Evolutionary conservation across 2,888 invertebrate species (phyloP).

Genomic region (Watsonalla cultraria): DNA sequence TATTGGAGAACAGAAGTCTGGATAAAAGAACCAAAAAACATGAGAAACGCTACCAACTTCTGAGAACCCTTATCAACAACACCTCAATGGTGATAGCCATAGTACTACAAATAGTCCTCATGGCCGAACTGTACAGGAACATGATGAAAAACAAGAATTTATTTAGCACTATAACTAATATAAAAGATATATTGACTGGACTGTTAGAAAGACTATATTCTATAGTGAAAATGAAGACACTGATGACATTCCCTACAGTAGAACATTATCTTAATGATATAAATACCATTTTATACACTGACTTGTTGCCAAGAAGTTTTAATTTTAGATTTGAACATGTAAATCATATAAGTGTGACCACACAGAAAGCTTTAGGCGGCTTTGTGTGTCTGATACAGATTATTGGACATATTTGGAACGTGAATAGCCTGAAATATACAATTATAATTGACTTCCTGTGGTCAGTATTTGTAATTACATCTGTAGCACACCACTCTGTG

Average conservation of each 20-base stretch:
- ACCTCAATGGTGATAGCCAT: slow-evolving; percentile 51
- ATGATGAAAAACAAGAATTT: slow-evolving; percentile 50
- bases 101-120: slow-evolving; percentile 50
- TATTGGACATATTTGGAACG: slow-evolving; percentile 57
- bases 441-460: slow-evolving; percentile 61
- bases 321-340: slow-evolving; percentile 38
- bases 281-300: slow-evolving; percentile 35
- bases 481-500: slow-evolving; percentile 39
- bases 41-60: slow-evolving; percentile 33
- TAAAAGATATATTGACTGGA: slow-evolving; percentile 47
- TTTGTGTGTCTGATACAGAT: slow-evolving; percentile 64
- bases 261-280: slow-evolving; percentile 50
- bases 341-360: slow-evolving; percentile 43
- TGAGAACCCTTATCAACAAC: slow-evolving; percentile 49
- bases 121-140: slow-evolving; percentile 51
- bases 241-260: slow-evolving; percentile 64
- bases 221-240: slow-evolving; percentile 62
- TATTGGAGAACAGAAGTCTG: slow-evolving; percentile 53
- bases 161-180: slow-evolving; percentile 50
- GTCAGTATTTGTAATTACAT: slow-evolving; percentile 54
- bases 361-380: slow-evolving; percentile 55
- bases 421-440: slow-evolving; percentile 52
- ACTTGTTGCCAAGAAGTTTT: slow-evolving; percentile 40
- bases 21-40: slow-evolving; percentile 40
- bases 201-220: slow-evolving; percentile 55